A percentile compares a stretch with the other conserved stretches of the same genome.
Conservation (phyloP, 2,113 vertebrate genomes). For the Pygathrix nemaeus region DNA sequence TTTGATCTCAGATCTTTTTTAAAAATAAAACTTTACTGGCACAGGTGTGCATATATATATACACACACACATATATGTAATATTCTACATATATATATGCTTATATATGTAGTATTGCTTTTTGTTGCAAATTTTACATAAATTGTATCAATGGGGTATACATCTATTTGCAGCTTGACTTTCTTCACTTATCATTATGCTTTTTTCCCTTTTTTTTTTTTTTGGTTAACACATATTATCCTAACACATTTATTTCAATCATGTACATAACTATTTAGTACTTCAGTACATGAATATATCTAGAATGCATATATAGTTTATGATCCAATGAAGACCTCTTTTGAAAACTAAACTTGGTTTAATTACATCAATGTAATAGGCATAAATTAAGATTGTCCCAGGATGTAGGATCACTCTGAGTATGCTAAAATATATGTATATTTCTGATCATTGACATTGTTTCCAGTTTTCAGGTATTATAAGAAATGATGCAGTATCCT, state of each 20-base stretch:
- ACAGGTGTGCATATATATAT: not conserved
- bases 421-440: not conserved
- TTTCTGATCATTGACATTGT: not conserved
- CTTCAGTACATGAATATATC: not conserved
- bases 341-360: not conserved
- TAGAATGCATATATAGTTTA: not conserved
- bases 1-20: not conserved
- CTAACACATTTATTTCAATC: not conserved
- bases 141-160: not conserved
- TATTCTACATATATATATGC: not conserved
- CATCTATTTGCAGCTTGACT: not conserved
- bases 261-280: not conserved
- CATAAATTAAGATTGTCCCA: not conserved
- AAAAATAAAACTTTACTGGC: not conserved
- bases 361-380: not conserved
- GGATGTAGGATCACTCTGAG: not conserved
- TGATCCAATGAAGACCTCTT: not conserved
- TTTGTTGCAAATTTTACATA: not conserved
- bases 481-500: not conserved
- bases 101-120: not conserved
- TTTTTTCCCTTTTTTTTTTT: not conserved
- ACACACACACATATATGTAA: not conserved
- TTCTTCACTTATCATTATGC: not conserved
- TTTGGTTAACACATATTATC: not conserved
- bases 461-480: not conserved